Evolutionary conservation across 2,888 invertebrate species (phyloP), one percentile per base, ranked within the genome.

Genomic region (Limnephilus rhombicus): DNA sequence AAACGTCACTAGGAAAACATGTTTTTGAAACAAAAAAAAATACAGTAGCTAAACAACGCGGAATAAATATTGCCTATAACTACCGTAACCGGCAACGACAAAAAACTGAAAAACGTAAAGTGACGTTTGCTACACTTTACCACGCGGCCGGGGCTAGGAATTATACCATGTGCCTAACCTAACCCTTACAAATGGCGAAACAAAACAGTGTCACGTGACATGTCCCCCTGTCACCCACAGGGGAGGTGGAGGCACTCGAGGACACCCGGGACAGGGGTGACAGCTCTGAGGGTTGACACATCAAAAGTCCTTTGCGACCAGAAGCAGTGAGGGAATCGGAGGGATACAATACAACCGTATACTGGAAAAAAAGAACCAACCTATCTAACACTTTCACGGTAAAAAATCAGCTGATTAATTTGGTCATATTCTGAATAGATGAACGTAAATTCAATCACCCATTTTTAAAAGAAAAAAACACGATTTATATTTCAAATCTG

Each of bases 131-230:
- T 24, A 24, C 68, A 68, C 24, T 68, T 68, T 68, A 24, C 24
- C 24, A n/a, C 24, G 53, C 31, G 31, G 31, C 24, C 49, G 15
- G 53, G 80, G 53, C 90, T 34, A 49, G 90, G 45, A n/a, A 53
- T 53, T 53, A 12, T 86, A 49, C 5, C 53, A 41, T 37, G 85
- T 41, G 24, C 87, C 81, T 81, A 87, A 87, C 81, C 86, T 90
- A 45, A 86, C 90, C 85, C 91, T 53, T 91, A 85, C 83, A 85
- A 91, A 85, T 91, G 85, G 90, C 80, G 82, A 90, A 91, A 92
- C 92, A 92, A 92, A 92, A 92, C 92, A 92, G 91, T 92, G 91
- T 92, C 88, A 87, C 85, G 80, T 91, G 91, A 89, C 88, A 31
- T 37, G 41, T 86, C 85, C 80, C 81, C 49, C 24, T 45, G 15